Conservation (phyloP, 2,113 vertebrate genomes). For the Cyanocitta stelleri region DNA sequence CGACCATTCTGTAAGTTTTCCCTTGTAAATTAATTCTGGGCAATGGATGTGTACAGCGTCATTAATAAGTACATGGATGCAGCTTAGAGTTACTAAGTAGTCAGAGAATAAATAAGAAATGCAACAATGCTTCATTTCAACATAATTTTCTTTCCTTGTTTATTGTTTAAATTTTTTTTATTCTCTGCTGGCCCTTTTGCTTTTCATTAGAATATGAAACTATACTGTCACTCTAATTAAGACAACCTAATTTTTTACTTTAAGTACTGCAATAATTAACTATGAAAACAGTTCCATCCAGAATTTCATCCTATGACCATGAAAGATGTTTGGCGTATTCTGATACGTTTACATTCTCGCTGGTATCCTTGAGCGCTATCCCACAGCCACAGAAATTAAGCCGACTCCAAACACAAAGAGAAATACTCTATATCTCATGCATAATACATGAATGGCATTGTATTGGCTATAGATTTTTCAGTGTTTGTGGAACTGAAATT, state of each 20-base stretch:
- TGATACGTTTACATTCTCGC: not conserved
- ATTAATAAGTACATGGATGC: not conserved
- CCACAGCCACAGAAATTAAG: not conserved
- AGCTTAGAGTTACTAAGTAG: not conserved
- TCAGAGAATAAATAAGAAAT: not conserved
- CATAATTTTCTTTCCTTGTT: not conserved
- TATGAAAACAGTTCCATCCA: not conserved
- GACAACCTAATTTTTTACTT: not conserved
- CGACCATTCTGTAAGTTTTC: not conserved
- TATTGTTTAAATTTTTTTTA: not conserved
- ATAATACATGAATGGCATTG: not conserved
- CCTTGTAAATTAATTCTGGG: not conserved
- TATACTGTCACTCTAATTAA: not conserved
- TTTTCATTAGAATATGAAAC: not conserved
- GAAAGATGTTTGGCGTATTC: not conserved
- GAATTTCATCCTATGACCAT: not conserved
- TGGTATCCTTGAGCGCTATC: not conserved
- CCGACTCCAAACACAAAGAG: rapidly evolving
- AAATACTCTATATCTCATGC: not conserved
- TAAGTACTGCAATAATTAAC: not conserved
- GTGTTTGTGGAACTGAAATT: not conserved
- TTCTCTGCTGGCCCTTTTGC: not conserved
- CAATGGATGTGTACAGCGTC: not conserved
- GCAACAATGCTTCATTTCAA: not conserved
- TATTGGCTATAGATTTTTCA: not conserved